These are phyloP conservation scores for Bombus superbus DNA, from an alignment of 1,140 invertebrate species.

Conservation along the genomic window DNA sequence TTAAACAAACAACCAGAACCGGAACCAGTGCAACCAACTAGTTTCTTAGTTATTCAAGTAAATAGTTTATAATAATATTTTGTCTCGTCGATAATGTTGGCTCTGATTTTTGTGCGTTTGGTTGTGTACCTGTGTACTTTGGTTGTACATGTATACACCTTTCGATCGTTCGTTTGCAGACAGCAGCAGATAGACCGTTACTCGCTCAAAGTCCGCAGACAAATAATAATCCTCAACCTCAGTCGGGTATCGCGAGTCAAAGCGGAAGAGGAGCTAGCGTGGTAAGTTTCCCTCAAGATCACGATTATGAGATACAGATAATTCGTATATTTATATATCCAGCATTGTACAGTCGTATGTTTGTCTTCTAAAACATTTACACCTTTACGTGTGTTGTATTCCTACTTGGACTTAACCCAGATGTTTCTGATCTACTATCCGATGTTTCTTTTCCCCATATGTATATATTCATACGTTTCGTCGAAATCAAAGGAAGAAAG, in stretches of 20 bases:
- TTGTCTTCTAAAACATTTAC: conserved; percentile 19
- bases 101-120: background rate
- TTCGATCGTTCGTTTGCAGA: conserved; percentile 60
- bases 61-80: background rate
- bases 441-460: background rate
- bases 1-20: conserved; percentile 90
- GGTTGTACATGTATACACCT: background rate
- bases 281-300: conserved; percentile 84
- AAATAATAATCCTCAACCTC: conserved; percentile 86
- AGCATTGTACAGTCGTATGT: conserved; percentile 44
- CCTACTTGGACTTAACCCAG: conserved; percentile 18
- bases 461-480: background rate
- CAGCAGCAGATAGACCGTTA: conserved; percentile 88
- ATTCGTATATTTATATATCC: conserved; percentile 22
- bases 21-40: conserved; percentile 87
- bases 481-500: background rate
- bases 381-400: conserved; percentile 8
- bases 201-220: conserved; percentile 81
- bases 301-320: background rate
- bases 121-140: no score
- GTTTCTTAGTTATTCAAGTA: conserved; percentile 96
- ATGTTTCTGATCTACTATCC: conserved; percentile 21
- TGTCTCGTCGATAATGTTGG: background rate
- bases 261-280: conserved; percentile 94
- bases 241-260: conserved; percentile 88